A percentile compares a stretch with the other conserved stretches of the same genome.
These are phyloP conservation scores for Labrus mixtus DNA, from an alignment of 2,113 vertebrate species.

Conservation along the genomic window DNA sequence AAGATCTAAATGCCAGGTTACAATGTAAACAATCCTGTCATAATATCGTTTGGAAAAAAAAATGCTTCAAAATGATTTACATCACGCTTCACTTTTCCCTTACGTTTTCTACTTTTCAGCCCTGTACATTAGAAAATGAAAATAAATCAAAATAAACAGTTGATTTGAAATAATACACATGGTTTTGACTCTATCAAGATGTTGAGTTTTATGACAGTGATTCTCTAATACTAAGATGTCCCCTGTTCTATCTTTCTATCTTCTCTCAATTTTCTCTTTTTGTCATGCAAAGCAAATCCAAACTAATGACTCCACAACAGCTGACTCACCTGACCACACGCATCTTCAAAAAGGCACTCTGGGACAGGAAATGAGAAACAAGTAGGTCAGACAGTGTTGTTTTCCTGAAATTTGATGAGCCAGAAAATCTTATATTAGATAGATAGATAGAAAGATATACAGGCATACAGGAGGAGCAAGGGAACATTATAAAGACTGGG, in stretches of 20 bases:
- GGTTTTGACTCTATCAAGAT: background rate
- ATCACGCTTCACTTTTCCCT: no score
- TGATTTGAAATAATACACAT: background rate
- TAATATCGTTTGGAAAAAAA: no score
- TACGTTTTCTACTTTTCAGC: no score
- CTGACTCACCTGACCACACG: slow-evolving; percentile 43
- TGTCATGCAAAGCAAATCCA: slow-evolving; percentile 18
- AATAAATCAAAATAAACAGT: no score
- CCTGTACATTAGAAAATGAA: no score
- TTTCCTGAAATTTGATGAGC: background rate
- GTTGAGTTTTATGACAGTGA: background rate
- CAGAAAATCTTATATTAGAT: background rate
- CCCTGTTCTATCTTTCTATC: slow-evolving; percentile 16
- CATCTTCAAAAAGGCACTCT: slow-evolving; percentile 36
- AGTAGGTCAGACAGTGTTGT: slow-evolving; percentile 10
- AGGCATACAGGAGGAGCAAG: no score
- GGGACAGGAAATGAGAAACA: slow-evolving; percentile 10
- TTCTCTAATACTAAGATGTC: background rate
- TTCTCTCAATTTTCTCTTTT: background rate
- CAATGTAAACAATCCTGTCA: no score
- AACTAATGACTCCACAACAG: slow-evolving; percentile 30
- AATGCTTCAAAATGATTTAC: no score
- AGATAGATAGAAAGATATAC: no score
- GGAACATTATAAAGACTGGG: slow-evolving; percentile 12
- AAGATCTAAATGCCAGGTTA: no score